phyloP scores from a whole-genome alignment of 2,113 vertebrate species.

The Bubo blakistoni region DNA sequence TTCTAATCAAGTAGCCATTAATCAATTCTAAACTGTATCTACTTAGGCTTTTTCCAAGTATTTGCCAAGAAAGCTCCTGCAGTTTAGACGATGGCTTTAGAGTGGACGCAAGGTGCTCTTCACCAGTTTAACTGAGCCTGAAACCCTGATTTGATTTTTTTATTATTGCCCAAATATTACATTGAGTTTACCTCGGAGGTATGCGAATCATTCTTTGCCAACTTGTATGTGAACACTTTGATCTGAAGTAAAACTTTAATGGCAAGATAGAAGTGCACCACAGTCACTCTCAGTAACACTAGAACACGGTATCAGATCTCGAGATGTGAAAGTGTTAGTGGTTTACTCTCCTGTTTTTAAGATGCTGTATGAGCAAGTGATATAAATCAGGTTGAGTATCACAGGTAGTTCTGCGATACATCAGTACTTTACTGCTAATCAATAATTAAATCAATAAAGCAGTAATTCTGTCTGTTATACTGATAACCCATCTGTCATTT shows the following conservation, averaged over 20 bases:
- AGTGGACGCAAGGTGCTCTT: not conserved
- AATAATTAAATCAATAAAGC: no score
- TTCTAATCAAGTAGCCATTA: not conserved
- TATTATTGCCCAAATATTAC: not conserved
- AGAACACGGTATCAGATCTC: not conserved
- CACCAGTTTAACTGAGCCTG: not conserved
- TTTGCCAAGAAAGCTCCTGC: not conserved
- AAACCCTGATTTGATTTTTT: not conserved
- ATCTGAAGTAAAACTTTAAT: not conserved
- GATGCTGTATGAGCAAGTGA: not conserved
- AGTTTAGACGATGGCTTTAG: not conserved
- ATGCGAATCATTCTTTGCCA: not conserved
- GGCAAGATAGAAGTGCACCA: not conserved
- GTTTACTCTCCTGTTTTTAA: not conserved
- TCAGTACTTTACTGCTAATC: not conserved
- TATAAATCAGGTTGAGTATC: not conserved
- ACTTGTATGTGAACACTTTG: not conserved
- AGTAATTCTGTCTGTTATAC: not conserved
- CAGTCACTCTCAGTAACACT: not conserved
- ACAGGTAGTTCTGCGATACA: not conserved
- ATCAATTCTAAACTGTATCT: not conserved
- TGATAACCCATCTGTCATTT: not conserved
- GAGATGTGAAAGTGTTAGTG: not conserved
- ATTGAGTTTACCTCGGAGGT: not conserved
- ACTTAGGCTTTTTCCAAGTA: not conserved